A percentile compares a stretch with the other conserved stretches of the same genome.
Evolutionary conservation across 2,113 vertebrate species (phyloP).

Genomic region (Camelus bactrianus): DNA sequence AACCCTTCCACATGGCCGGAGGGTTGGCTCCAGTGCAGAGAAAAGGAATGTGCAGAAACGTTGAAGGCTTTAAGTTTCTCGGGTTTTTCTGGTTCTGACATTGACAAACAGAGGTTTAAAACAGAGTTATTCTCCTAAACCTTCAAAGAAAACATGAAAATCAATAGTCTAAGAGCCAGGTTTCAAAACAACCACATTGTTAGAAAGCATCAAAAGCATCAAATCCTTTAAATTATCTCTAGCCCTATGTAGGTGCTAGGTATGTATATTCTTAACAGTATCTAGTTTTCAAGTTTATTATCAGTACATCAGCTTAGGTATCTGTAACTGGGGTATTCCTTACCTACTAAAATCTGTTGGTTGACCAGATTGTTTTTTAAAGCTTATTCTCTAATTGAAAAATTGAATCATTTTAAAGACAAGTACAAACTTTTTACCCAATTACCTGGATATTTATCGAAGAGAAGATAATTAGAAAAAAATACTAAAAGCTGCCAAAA

Average conservation of each 20-base stretch:
- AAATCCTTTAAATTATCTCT: not conserved
- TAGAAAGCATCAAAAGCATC: not conserved
- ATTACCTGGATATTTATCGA: not conserved
- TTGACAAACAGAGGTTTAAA: conserved; percentile 70
- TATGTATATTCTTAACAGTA: not conserved
- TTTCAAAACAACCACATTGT: conserved; percentile 40
- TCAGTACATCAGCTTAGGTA: not conserved
- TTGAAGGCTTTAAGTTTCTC: conserved; percentile 83
- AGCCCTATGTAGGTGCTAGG: not conserved
- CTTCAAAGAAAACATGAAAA: not conserved
- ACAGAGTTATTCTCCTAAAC: not conserved
- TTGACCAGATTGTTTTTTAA: not conserved
- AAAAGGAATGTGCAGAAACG: conserved; percentile 88
- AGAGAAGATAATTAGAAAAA: not conserved
- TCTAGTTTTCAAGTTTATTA: not conserved
- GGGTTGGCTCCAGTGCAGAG: conserved; percentile 87
- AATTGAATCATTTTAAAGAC: conserved; percentile 35
- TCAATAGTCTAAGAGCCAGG: not conserved
- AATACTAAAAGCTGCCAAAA: not conserved
- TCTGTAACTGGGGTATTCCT: not conserved
- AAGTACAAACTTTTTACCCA: not conserved
- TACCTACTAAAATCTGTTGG: not conserved
- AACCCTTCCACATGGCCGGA: conserved; percentile 88
- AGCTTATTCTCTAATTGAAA: conserved; percentile 25
- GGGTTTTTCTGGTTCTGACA: conserved; percentile 88